Percentiles rank a stretch among this genome's conserved stretches.
phyloP scores from a whole-genome alignment of 2,888 invertebrate species.

The Cyaniris semiargus region DNA sequence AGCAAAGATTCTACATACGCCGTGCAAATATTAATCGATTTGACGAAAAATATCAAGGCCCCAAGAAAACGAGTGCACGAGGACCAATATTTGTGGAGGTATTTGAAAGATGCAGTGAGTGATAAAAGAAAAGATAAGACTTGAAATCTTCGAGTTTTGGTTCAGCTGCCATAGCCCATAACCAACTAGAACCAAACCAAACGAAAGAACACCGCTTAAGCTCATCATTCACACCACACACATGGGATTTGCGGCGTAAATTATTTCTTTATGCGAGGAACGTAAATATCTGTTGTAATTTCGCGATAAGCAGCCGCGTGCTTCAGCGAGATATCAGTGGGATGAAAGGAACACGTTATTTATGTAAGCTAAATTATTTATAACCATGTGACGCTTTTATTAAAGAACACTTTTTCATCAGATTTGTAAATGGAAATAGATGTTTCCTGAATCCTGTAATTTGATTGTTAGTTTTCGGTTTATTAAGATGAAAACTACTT shows the following conservation, averaged over 20 bases:
- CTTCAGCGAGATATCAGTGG: slow-evolving; percentile 50
- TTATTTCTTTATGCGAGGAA: slow-evolving; percentile 69
- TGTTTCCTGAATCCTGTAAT: not conserved
- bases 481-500: not conserved
- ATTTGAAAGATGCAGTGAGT: not conserved
- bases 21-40: not conserved
- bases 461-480: not conserved
- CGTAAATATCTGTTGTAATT: slow-evolving; percentile 69
- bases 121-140: not conserved
- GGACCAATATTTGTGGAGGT: not conserved
- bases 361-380: slow-evolving; percentile 37
- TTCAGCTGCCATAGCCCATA: not conserved
- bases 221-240: slow-evolving; percentile 41
- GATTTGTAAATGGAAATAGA: not conserved
- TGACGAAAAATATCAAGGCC: not conserved
- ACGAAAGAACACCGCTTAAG: slow-evolving; percentile 34
- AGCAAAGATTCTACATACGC: not conserved
- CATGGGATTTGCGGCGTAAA: slow-evolving; percentile 65
- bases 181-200: not conserved
- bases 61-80: not conserved
- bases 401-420: slow-evolving; percentile 22
- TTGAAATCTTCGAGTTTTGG: not conserved
- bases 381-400: slow-evolving; percentile 34
- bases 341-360: slow-evolving; percentile 38
- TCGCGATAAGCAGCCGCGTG: slow-evolving; percentile 61